A percentile compares a stretch with the other conserved stretches of the same genome.
Evolutionary conservation across 2,113 vertebrate genomes (phyloP).

Genomic region (Capra hircus): DNA sequence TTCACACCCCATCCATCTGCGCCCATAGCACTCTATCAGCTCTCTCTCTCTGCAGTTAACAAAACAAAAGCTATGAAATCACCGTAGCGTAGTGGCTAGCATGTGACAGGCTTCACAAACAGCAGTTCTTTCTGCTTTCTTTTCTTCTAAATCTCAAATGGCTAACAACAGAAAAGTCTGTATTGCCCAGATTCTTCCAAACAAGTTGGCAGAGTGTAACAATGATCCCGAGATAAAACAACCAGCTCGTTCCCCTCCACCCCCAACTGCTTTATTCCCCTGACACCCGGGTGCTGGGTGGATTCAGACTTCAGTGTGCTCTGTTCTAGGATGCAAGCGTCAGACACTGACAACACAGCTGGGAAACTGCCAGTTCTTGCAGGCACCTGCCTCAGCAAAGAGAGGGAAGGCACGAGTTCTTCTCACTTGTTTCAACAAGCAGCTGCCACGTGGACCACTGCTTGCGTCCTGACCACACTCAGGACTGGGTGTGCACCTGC

Average conservation of each 20-base stretch:
- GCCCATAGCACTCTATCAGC: not conserved
- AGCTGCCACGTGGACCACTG: not conserved
- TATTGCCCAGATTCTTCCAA: not conserved
- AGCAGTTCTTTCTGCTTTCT: not conserved
- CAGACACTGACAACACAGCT: not conserved
- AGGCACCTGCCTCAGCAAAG: not conserved
- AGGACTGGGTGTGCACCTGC: not conserved
- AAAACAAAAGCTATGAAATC: not conserved
- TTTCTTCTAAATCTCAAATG: not conserved
- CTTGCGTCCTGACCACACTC: not conserved
- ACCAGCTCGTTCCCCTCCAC: not conserved
- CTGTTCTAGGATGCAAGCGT: not conserved
- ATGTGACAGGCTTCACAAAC: not conserved
- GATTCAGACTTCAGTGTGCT: not conserved
- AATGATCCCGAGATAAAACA: not conserved
- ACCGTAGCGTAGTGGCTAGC: not conserved
- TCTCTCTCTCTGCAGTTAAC: not conserved
- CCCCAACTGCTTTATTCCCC: not conserved
- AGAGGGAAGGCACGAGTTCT: not conserved
- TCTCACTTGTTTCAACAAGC: not conserved
- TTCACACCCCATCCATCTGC: not conserved
- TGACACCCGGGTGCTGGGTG: not conserved
- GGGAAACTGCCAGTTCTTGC: not conserved
- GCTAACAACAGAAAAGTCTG: not conserved
- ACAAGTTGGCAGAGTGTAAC: not conserved